phyloP scores from a whole-genome alignment of 2,113 vertebrate species.

The Oreochromis niloticus region DNA sequence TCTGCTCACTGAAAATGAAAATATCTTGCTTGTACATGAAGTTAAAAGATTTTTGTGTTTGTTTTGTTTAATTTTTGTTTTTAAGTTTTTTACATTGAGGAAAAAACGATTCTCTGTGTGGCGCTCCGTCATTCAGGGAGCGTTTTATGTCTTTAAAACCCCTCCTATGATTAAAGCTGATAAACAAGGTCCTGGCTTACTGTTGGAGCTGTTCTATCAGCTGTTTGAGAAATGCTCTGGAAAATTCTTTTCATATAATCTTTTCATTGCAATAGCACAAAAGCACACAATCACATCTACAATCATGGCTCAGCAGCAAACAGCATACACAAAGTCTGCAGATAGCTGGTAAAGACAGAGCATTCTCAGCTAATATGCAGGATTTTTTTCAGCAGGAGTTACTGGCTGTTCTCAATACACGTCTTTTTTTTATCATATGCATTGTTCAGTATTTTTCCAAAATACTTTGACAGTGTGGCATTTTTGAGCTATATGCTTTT shows the following conservation, averaged over 20 bases:
- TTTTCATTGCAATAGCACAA: not conserved
- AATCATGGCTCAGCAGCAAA: not conserved
- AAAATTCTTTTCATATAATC: not conserved
- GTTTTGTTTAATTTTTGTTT: not conserved
- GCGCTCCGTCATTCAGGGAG: not conserved
- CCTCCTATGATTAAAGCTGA: not conserved
- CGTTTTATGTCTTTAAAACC: not conserved
- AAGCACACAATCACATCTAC: not conserved
- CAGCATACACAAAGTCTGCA: not conserved
- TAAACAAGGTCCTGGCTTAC: not conserved
- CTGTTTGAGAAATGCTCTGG: not conserved
- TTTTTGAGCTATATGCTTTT: fast-evolving
- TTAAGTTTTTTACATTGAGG: not conserved
- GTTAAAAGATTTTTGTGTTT: not conserved
- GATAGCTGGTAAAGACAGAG: not conserved
- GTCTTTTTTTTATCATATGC: fast-evolving
- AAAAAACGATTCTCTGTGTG: not conserved
- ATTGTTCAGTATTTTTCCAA: not conserved
- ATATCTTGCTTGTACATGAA: not conserved
- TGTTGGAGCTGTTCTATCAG: not conserved
- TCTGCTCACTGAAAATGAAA: not conserved
- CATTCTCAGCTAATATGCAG: not conserved
- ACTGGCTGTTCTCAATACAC: not conserved
- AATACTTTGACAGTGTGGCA: not conserved
- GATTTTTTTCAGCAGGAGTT: not conserved